These are phyloP conservation scores for Potorous gilbertii DNA, from an alignment of 2,797 vertebrate genomes.

Conservation along the genomic window DNA sequence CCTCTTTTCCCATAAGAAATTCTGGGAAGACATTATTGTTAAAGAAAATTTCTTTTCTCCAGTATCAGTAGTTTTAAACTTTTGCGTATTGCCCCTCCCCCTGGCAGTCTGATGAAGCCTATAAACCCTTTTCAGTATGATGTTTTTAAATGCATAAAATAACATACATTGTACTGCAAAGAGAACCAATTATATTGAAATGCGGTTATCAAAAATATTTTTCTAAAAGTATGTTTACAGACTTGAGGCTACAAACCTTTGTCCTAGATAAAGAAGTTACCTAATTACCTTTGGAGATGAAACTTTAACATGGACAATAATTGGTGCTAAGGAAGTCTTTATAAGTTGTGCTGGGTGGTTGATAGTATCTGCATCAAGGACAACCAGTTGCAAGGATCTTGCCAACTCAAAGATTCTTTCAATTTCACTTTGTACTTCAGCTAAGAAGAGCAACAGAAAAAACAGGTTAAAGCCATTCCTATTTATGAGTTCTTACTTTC, in stretches of 20 bases:
- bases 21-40: slow-evolving; percentile 17
- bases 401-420: slow-evolving; percentile 98
- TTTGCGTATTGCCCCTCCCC: neutral
- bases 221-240: neutral
- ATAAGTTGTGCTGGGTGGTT: slow-evolving; percentile 97
- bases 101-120: neutral
- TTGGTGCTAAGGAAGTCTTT: slow-evolving; percentile 98
- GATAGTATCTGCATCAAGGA: slow-evolving; percentile 97
- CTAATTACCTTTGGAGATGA: slow-evolving; percentile 95
- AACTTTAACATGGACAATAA: slow-evolving; percentile 98
- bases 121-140: neutral
- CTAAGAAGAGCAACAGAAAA: slow-evolving; percentile 81
- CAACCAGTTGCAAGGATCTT: slow-evolving; percentile 96
- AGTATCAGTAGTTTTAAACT: neutral
- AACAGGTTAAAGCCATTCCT: slow-evolving; percentile 42
- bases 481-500: neutral
- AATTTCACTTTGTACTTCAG: slow-evolving; percentile 98
- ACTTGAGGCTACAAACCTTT: neutral
- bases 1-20: slow-evolving; percentile 25
- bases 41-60: slow-evolving; percentile 33
- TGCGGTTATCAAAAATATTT: neutral
- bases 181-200: neutral
- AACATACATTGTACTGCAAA: neutral
- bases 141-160: neutral
- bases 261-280: slow-evolving; percentile 14